Evolutionary conservation across 2,113 vertebrate species (phyloP), one percentile per base, ranked within the genome.

Genomic region (Ariopsis seemanni): DNA sequence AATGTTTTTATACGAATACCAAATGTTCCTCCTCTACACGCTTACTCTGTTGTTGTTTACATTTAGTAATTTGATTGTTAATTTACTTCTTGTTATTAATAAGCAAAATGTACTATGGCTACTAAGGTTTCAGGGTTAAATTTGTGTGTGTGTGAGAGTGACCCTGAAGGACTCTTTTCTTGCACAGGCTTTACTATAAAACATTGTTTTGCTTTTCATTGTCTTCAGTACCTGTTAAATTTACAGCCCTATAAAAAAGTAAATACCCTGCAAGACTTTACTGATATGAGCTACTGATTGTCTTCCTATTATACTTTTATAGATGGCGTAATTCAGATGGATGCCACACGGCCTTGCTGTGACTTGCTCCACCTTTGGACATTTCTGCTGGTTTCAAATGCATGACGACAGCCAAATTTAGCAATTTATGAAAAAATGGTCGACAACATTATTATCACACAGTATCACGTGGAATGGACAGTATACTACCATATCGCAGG

Each of bases 301-400:
- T 93, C 92, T 93, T 91, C 91, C 93, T 94, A 94, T 95, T 95
- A 94, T 92, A 92, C 90, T 90, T 95, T 94, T 93, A 95, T 95
- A 91, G 91, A 87, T 89, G 90, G 90, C 91, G 92, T 95, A 93
- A 95, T 92, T 94, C 93, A 94, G 86, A 89, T 85, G 90, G 91
- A 92, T 88, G 88, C 87, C 72, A 86, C 83, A 90, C 86, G 89
- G 93, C 91, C 86, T 90, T 77, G 83, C 88, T 58, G 50, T 86
- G 52, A 80, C 86, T 90, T 86, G 72, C 79, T 90, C 88, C 88
- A 55, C 57, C 62, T 83, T 83, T 74, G 67, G 90, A 90, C 90
- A 90, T 89, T 14, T 88, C 90, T 89, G 25, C 63, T 17, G 22
- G 30, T 86, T 79, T 81, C 12, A 48, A 30, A 77, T 58, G 71